phyloP scores from a whole-genome alignment of 2,797 vertebrate species.

The Lithobates sylvaticus region DNA sequence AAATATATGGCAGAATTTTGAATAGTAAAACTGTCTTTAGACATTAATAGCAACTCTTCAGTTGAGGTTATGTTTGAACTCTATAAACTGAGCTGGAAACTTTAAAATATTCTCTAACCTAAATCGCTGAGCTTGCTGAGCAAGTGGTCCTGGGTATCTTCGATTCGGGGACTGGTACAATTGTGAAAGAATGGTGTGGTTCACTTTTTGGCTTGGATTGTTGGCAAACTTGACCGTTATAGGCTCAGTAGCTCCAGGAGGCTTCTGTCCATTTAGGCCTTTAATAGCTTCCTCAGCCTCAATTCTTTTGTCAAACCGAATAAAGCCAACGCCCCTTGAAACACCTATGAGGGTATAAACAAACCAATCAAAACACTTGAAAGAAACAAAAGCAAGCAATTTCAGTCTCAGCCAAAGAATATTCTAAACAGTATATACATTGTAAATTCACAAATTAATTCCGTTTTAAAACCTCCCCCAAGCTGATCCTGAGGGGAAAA shows the following conservation, averaged over 20 bases:
- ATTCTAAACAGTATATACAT: background rate
- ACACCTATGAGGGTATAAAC: conserved; percentile 77
- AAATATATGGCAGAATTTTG: conserved; percentile 7
- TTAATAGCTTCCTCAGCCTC: conserved; percentile 99
- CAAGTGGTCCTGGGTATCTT: conserved; percentile 94
- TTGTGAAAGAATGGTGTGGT: conserved; percentile 96
- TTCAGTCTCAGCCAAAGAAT: background rate
- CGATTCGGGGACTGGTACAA: conserved; percentile 98
- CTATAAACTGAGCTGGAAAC: too few species aligned
- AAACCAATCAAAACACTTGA: background rate
- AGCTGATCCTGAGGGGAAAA: too few species aligned
- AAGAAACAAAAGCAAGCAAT: background rate
- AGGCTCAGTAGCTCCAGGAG: conserved; percentile 91
- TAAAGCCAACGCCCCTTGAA: conserved; percentile 96
- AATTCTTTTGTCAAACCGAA: conserved; percentile 95
- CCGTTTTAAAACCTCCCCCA: too few species aligned
- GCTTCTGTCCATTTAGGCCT: conserved; percentile 97
- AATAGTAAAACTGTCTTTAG: too few species aligned
- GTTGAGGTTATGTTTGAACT: too few species aligned
- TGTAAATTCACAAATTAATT: background rate
- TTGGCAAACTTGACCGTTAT: conserved; percentile 99
- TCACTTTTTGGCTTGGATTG: conserved; percentile 98
- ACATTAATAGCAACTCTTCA: too few species aligned
- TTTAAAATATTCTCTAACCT: conserved; percentile 76
- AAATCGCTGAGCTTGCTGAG: conserved; percentile 98